Conservation (phyloP, 2,888 invertebrate genomes). For the Mactromeris polynyma region DNA sequence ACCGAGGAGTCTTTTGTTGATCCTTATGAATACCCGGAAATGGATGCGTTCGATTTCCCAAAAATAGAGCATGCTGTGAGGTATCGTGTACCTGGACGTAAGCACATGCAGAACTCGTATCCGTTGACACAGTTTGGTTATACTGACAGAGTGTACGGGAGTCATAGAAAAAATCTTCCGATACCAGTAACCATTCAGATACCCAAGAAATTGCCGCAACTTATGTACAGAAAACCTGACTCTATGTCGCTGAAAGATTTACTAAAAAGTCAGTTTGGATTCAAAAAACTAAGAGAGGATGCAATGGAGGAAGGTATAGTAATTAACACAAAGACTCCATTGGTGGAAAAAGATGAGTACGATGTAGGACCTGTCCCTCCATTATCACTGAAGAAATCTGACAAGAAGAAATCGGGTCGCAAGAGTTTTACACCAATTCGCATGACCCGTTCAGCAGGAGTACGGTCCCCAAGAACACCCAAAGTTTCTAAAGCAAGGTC, state of each 20-base stretch:
- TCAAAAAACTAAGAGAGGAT: constrained; percentile 18
- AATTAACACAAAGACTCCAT: constrained; percentile 15
- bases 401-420: constrained; percentile 14
- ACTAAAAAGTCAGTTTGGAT: constrained; percentile 40
- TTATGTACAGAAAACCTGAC: constrained; percentile 56
- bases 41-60: constrained; percentile 60
- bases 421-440: constrained; percentile 10
- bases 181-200: constrained; percentile 49
- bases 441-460: constrained; percentile 10
- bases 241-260: constrained; percentile 30
- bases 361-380: constrained; percentile 3
- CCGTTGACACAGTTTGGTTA: constrained; percentile 61
- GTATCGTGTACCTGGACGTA: constrained; percentile 60
- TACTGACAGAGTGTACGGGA: constrained; percentile 31
- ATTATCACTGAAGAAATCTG: constrained; percentile 18
- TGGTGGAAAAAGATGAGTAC: background rate
- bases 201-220: constrained; percentile 58
- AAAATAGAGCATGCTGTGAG: constrained; percentile 48
- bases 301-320: constrained; percentile 34
- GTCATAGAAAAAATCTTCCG: constrained; percentile 47
- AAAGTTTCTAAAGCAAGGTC: constrained; percentile 8
- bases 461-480: constrained; percentile 17
- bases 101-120: constrained; percentile 57
- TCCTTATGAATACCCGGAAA: constrained; percentile 44
- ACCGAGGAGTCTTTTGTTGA: constrained; percentile 35